Evolutionary conservation across 2,888 invertebrate species (phyloP).

Genomic region (Homarus gammarus): DNA sequence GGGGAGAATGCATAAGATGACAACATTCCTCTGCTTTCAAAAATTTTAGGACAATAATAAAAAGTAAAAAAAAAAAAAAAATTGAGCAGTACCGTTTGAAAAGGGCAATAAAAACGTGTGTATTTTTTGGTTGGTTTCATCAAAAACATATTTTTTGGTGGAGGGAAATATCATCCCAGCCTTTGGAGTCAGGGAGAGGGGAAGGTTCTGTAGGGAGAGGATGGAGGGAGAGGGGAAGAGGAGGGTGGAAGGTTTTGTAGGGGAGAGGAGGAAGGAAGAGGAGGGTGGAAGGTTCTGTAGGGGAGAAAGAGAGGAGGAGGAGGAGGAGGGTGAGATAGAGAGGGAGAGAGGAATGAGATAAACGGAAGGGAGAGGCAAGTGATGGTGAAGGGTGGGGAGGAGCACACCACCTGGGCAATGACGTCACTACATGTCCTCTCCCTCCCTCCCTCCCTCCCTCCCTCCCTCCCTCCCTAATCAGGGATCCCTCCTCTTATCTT

Average conservation of each 20-base stretch:
- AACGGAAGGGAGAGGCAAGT: background rate
- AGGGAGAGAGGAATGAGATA: background rate
- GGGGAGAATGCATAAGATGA: too few relatives aligned
- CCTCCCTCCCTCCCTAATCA: background rate
- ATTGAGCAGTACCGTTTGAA: conserved; percentile 1
- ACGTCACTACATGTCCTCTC: background rate
- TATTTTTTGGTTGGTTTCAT: conserved; percentile 9
- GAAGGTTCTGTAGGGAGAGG: background rate
- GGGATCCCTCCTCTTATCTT: background rate
- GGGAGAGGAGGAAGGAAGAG: too few relatives aligned
- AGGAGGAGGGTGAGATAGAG: background rate
- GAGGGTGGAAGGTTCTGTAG: too few relatives aligned
- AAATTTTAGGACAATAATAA: too few relatives aligned
- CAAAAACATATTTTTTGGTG: conserved; percentile 15
- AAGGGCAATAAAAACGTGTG: conserved; percentile 17
- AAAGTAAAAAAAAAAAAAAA: background rate
- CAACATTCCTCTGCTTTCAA: too few relatives aligned
- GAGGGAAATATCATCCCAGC: conserved; percentile 4
- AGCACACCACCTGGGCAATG: too few relatives aligned
- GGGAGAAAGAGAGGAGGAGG: background rate
- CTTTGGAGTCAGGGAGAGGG: background rate
- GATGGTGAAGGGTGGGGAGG: background rate
- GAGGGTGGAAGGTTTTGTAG: too few relatives aligned
- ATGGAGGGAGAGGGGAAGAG: background rate
- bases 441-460: background rate